Percentiles rank a stretch among this genome's conserved stretches.
phyloP scores from a whole-genome alignment of 1,140 invertebrate genomes.

The Drosophila yakuba region DNA sequence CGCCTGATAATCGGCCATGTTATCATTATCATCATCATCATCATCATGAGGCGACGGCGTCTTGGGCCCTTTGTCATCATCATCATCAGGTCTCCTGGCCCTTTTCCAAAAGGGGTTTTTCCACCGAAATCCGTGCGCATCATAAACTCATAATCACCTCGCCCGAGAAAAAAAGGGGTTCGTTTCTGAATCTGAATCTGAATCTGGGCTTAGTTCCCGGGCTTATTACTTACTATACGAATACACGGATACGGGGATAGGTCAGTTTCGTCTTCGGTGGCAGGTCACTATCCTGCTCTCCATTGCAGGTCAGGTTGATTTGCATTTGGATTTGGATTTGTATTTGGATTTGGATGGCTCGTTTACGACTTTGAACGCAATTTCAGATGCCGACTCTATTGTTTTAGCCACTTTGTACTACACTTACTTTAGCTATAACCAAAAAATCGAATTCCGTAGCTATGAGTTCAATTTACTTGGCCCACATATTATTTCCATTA shows the following conservation, averaged over 20 bases:
- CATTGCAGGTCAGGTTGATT: conserved; percentile 14
- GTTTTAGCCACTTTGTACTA: neutral
- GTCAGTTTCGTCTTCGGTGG: conserved; percentile 18
- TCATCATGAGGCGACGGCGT: conserved; percentile 17
- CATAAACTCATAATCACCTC: conserved; percentile 81
- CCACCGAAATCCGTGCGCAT: conserved; percentile 29
- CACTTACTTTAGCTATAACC: too few species aligned
- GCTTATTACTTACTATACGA: neutral
- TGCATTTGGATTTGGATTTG: neutral
- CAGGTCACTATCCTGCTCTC: neutral
- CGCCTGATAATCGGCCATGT: conserved; percentile 78
- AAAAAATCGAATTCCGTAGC: too few species aligned
- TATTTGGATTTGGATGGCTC: neutral
- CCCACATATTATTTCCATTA: neutral
- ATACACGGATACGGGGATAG: neutral
- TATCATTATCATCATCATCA: conserved; percentile 47
- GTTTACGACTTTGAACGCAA: neutral
- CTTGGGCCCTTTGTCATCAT: conserved; percentile 17
- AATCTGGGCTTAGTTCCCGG: conserved; percentile 12
- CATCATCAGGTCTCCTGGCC: conserved; percentile 4
- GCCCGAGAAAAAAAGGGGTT: conserved; percentile 26
- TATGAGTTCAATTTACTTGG: too few species aligned
- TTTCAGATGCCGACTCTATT: neutral
- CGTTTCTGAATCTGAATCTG: neutral
- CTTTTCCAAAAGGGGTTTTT: conserved; percentile 31